These are phyloP conservation scores for Leiothrix lutea DNA, from an alignment of 2,113 vertebrate genomes.

Conservation along the genomic window DNA sequence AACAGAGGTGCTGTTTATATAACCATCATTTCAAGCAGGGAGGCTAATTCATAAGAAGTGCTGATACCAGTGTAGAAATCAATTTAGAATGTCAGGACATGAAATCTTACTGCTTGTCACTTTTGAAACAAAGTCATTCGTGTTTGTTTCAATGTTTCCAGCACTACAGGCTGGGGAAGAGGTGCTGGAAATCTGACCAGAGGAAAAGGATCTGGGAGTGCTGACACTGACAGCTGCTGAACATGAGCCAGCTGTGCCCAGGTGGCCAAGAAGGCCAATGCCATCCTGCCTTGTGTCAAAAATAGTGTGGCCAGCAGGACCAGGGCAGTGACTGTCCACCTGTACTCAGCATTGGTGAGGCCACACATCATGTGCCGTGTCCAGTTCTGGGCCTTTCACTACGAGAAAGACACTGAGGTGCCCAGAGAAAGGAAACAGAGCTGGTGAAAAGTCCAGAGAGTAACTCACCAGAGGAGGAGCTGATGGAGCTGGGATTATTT, in stretches of 20 bases:
- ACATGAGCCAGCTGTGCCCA: not conserved
- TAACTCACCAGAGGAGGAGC: not conserved
- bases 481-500: not conserved
- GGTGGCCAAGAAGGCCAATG: not conserved
- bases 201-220: not conserved
- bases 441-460: not conserved
- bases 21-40: not conserved
- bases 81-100: not conserved
- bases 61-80: not conserved
- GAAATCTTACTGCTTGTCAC: not conserved
- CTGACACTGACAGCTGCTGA: not conserved
- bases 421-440: not conserved
- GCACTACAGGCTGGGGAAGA: not conserved
- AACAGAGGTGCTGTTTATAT: not conserved
- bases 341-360: not conserved
- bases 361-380: fast-evolving
- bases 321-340: not conserved
- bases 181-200: not conserved
- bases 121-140: not conserved
- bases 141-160: not conserved
- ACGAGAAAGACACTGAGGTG: not conserved
- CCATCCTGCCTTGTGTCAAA: not conserved
- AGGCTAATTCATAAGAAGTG: not conserved
- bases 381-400: not conserved
- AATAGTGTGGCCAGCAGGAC: not conserved